Percentiles rank a stretch among this genome's conserved stretches.
These are phyloP conservation scores for Poecilobothrus nobilitatus DNA, from an alignment of 2,888 invertebrate species.

Conservation along the genomic window DNA sequence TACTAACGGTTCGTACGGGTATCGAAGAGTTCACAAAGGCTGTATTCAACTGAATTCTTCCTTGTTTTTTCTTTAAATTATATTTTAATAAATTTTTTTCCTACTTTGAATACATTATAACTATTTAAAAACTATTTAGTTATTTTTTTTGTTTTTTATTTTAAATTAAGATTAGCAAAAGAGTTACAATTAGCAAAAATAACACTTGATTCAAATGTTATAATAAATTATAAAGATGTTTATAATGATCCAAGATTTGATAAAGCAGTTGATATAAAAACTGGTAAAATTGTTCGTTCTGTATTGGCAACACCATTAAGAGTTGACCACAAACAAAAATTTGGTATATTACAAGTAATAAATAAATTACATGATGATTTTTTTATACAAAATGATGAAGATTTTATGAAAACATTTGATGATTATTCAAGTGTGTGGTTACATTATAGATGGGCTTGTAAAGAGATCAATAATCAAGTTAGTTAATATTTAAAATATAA, in stretches of 20 bases:
- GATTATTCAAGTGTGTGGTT: constrained; percentile 52
- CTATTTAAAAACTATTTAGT: too few species aligned
- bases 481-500: not conserved
- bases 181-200: constrained; percentile 47
- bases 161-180: not conserved
- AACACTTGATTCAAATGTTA: constrained; percentile 46
- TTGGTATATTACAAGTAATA: constrained; percentile 52
- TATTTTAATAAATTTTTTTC: too few species aligned
- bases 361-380: constrained; percentile 48
- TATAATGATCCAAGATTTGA: constrained; percentile 49
- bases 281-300: constrained; percentile 50
- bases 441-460: constrained; percentile 46
- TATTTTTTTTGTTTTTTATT: too few species aligned
- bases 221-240: constrained; percentile 42
- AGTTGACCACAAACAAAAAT: constrained; percentile 47
- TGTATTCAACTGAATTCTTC: too few species aligned
- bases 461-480: constrained; percentile 7
- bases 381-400: constrained; percentile 49
- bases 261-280: constrained; percentile 49
- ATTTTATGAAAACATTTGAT: constrained; percentile 49
- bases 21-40: too few species aligned
- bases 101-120: too few species aligned
- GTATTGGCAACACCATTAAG: constrained; percentile 47
- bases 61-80: too few species aligned
- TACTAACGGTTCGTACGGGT: too few species aligned